A percentile compares a stretch with the other conserved stretches of the same genome.
These are phyloP conservation scores for Anabacerthia variegaticeps DNA, from an alignment of 2,797 vertebrate species.

Conservation along the genomic window DNA sequence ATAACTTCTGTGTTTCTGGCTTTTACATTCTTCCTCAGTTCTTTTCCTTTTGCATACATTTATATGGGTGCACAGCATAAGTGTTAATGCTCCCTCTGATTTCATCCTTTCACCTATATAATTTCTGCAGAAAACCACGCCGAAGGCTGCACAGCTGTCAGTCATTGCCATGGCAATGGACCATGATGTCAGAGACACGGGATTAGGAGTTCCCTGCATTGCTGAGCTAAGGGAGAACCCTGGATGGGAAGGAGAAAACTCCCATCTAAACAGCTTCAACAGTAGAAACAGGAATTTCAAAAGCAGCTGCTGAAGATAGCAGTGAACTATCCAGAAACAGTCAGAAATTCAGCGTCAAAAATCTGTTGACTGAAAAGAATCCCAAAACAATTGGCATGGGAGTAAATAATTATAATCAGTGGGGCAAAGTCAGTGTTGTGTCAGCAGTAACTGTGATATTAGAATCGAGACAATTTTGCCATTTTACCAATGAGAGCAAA, in stretches of 20 bases:
- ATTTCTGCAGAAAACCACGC: not conserved
- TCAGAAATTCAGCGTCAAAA: not conserved
- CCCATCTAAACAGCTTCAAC: not conserved
- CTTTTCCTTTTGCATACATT: not conserved
- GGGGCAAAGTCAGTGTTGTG: not conserved
- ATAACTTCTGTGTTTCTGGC: not conserved
- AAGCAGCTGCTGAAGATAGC: not conserved
- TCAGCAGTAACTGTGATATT: not conserved
- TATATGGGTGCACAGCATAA: not conserved
- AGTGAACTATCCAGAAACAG: not conserved
- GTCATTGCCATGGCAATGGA: not conserved
- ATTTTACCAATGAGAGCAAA: not conserved
- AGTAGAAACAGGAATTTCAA: not conserved
- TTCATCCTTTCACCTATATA: not conserved
- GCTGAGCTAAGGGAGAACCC: not conserved
- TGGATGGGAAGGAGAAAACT: constrained; percentile 6
- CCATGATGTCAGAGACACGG: not conserved
- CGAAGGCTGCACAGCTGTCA: not conserved
- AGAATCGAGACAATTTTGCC: not conserved
- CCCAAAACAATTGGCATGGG: not conserved
- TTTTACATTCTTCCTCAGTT: not conserved
- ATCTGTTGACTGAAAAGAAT: not conserved
- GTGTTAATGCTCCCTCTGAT: not conserved
- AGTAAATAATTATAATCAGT: not conserved
- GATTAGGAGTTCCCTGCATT: not conserved